Evolutionary conservation across 2,888 invertebrate genomes (phyloP), one percentile per base, ranked within the genome.

Genomic region (Coleophora flavipennella): DNA sequence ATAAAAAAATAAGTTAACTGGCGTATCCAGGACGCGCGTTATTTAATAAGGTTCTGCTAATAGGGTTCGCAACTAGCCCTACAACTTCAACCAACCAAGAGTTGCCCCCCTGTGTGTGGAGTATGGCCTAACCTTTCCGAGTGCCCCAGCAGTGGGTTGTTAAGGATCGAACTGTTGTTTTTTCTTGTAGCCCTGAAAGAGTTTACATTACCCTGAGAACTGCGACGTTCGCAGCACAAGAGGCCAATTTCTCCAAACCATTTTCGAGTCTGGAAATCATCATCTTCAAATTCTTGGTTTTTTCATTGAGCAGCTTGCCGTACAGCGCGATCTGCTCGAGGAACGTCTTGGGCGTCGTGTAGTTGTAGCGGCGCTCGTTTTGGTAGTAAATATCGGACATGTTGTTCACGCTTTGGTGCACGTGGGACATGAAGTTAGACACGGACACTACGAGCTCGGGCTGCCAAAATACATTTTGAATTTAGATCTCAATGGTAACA

Each of bases 281-380:
- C 49, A 90, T 89, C 50, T 89, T 87, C 34, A 95, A 86, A 39
- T 93, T 90, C 7, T 66, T 70, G 0, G 88, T 88, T 63, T 92
- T 93, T 48, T 89, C 90, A 13, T 71, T 86, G 14, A 94, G 67
- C 6, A 94, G 71, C 61, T 93, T 93, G 1, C 88, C 81, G 60
- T 91, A 97, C 4, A 97, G 81, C 9, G 92, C 89, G 43, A 97
- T 96, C 64, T 96, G 94, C 66, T 97, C 97, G 35, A 98, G 78
- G 78, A 97, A 98, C 0, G 95, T 94, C 80, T 98, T 98, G 0
- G 97, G 97, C 0, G 97, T 98, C 0, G 97, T 97, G 71, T 97
- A 97, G 72, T 97, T 97, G 75, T 95, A 96, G 3, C 97, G 88
- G 31, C 90, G 90, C 55, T 97, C 97, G 62, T 95, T 96, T 50